Evolutionary conservation across 1,140 invertebrate species (phyloP).

Genomic region (Colletes latitarsis): DNA sequence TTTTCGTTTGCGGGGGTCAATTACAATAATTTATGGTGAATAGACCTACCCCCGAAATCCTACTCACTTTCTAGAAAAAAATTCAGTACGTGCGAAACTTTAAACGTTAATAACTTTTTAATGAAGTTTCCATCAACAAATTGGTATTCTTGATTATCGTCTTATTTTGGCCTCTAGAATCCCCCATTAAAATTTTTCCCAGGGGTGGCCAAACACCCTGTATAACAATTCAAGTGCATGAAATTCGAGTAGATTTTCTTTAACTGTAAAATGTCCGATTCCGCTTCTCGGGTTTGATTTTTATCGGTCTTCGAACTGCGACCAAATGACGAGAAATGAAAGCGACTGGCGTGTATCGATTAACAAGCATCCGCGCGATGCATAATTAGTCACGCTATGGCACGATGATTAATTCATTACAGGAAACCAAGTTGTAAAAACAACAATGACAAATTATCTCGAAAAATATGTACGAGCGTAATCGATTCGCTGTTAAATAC

Average conservation of each 20-base stretch:
- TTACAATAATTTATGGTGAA: too few species aligned
- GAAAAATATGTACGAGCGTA: not conserved
- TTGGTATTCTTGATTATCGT: too few species aligned
- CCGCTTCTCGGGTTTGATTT: not conserved
- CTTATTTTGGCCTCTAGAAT: too few species aligned
- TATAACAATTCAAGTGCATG: not conserved
- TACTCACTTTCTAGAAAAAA: too few species aligned
- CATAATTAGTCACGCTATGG: not conserved
- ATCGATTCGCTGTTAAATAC: not conserved
- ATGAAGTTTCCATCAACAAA: too few species aligned
- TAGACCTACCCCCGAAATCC: too few species aligned
- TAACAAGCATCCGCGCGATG: not conserved
- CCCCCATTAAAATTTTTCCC: too few species aligned
- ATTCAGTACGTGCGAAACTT: too few species aligned
- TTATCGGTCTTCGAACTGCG: too few species aligned
- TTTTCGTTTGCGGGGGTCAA: too few species aligned
- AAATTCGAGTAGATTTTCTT: not conserved
- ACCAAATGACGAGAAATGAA: not conserved
- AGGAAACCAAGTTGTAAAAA: not conserved
- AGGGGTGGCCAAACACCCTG: too few species aligned
- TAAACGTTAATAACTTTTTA: too few species aligned
- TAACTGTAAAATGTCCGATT: not conserved
- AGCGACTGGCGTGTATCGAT: not conserved
- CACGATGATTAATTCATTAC: slow-evolving; percentile 8
- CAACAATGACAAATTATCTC: slow-evolving; percentile 10